phyloP scores from a whole-genome alignment of 2,888 invertebrate genomes.

The Dusona sp. region DNA sequence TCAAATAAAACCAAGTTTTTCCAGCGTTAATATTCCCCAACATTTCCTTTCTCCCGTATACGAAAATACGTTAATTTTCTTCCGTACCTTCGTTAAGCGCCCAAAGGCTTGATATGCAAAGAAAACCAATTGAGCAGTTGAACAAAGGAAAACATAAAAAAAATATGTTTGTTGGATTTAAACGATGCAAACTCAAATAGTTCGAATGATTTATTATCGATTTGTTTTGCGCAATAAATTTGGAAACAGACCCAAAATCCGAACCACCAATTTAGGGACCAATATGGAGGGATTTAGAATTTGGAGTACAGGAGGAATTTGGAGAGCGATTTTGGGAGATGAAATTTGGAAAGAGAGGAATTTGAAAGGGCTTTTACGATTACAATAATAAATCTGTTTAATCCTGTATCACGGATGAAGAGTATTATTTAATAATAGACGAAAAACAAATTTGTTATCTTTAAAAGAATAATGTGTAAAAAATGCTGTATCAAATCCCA shows the following conservation, averaged over 20 bases:
- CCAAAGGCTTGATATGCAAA: not conserved
- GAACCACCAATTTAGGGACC: too few species aligned
- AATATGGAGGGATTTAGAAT: too few species aligned
- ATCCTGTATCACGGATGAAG: not conserved
- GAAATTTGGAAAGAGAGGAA: not conserved
- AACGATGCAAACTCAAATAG: not conserved
- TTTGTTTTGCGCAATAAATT: not conserved
- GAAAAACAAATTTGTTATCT: not conserved
- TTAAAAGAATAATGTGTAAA: not conserved
- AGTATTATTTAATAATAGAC: not conserved
- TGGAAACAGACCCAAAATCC: too few species aligned
- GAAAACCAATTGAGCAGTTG: too few species aligned
- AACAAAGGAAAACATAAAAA: not conserved
- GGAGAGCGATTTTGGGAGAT: too few species aligned
- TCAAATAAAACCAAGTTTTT: too few species aligned
- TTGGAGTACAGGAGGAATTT: too few species aligned
- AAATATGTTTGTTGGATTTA: not conserved
- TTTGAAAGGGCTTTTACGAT: not conserved
- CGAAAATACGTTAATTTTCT: too few species aligned
- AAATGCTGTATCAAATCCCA: constrained; percentile 2
- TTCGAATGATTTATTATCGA: not conserved
- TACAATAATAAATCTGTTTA: not conserved
- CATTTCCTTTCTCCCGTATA: too few species aligned
- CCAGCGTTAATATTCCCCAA: too few species aligned
- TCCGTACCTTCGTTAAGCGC: too few species aligned